These are phyloP conservation scores for Ooceraea biroi DNA, from an alignment of 1,140 invertebrate genomes.

Conservation along the genomic window DNA sequence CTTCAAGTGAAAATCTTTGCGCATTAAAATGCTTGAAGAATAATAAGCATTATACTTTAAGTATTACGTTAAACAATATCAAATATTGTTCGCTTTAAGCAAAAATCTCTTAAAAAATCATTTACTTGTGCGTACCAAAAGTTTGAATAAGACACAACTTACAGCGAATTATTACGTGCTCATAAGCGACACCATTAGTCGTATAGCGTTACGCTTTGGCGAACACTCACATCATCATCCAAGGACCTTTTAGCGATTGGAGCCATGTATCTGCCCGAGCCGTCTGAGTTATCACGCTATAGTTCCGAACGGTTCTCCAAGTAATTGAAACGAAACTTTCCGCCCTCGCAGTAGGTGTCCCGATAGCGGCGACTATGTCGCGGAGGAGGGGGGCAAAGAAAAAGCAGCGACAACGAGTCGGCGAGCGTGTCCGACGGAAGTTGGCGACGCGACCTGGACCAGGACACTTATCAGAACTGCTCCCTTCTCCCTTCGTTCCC, in stretches of 20 bases:
- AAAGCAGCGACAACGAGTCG: slow-evolving; percentile 52
- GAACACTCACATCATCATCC: slow-evolving; percentile 46
- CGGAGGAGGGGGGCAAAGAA: slow-evolving; percentile 10
- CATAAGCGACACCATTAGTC: slow-evolving; percentile 32
- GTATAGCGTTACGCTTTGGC: slow-evolving; percentile 2
- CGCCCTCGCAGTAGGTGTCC: slow-evolving; percentile 52
- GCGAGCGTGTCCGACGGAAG: slow-evolving; percentile 54
- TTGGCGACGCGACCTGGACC: slow-evolving; percentile 37
- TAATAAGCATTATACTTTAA: too few species aligned
- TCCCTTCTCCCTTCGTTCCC: slow-evolving; percentile 35
- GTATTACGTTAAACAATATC: too few species aligned
- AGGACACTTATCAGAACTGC: slow-evolving; percentile 59
- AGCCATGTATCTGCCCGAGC: slow-evolving; percentile 69
- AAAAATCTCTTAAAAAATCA: background rate
- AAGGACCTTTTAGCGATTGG: slow-evolving; percentile 74
- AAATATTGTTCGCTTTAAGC: too few species aligned
- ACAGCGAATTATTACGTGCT: slow-evolving; percentile 24
- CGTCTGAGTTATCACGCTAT: slow-evolving; percentile 73
- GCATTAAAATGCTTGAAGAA: too few species aligned
- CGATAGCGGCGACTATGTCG: slow-evolving; percentile 29
- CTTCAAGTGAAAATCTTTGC: too few species aligned
- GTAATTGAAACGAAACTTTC: slow-evolving; percentile 74
- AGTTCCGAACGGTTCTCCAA: slow-evolving; percentile 61
- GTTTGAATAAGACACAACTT: background rate
- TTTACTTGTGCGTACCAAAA: background rate